phyloP scores from a whole-genome alignment of 1,140 invertebrate species.

The Rhynchophorus ferrugineus region DNA sequence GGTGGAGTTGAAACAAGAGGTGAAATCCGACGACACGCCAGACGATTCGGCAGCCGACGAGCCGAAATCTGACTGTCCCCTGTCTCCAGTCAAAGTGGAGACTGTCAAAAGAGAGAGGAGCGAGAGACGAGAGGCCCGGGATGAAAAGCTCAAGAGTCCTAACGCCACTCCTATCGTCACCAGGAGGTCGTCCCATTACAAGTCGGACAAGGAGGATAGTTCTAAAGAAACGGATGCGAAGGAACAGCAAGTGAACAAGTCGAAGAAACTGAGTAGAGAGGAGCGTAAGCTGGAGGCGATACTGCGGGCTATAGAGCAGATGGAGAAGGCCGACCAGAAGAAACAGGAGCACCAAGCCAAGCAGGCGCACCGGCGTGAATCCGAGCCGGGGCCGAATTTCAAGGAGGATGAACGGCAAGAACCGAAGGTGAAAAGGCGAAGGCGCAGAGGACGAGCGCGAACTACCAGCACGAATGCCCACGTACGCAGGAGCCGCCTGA shows the following conservation, averaged over 20 bases:
- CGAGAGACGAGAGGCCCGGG: too few relatives aligned
- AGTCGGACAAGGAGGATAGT: slow-evolving; percentile 22
- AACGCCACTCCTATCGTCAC: slow-evolving; percentile 26
- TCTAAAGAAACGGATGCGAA: slow-evolving; percentile 4
- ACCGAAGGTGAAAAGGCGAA: slow-evolving; percentile 40
- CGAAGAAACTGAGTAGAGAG: slow-evolving; percentile 65
- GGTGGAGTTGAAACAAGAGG: slow-evolving; percentile 27
- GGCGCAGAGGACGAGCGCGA: slow-evolving; percentile 50
- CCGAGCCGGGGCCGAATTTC: slow-evolving; percentile 36
- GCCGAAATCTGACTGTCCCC: slow-evolving; percentile 10
- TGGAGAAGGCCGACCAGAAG: slow-evolving; percentile 72
- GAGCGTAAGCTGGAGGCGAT: slow-evolving; percentile 95
- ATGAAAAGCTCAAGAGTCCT: slow-evolving; percentile 22
- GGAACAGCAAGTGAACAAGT: slow-evolving; percentile 34
- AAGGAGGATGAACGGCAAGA: slow-evolving; percentile 41
- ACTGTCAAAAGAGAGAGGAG: slow-evolving; percentile 25
- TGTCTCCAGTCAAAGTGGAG: slow-evolving; percentile 15
- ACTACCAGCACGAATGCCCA: slow-evolving; percentile 50
- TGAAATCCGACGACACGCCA: slow-evolving; percentile 12
- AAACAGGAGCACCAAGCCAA: slow-evolving; percentile 61
- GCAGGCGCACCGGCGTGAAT: slow-evolving; percentile 46
- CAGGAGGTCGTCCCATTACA: slow-evolving; percentile 19
- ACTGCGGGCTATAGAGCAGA: slow-evolving; percentile 82
- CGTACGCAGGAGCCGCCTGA: slow-evolving; percentile 51
- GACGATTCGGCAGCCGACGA: neutral